Base-by-base conservation (phyloP, 1,140 invertebrate species). In the Atopsyche davidsoni region DNA sequence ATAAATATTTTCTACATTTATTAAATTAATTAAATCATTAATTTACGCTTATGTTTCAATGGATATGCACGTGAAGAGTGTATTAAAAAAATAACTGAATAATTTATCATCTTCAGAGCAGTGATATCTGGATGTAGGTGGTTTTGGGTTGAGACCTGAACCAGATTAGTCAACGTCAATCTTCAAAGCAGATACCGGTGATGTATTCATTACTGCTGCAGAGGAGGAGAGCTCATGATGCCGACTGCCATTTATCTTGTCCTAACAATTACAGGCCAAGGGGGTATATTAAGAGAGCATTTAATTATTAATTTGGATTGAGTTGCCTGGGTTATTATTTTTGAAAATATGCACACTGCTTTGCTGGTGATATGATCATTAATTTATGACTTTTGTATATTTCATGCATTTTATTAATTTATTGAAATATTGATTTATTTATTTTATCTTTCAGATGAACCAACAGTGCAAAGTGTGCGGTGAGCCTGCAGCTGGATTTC, bases 381-480 rank as follows among this genome's bases (percentile, higher is more conserved):
- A 28, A 7, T 28, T n/a, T n/a, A 28, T 28, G 6, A 28, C n/a
- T 28, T 16, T 11, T 11, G 3, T 34, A 34, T 34, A 16, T 34
- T 4, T n/a, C n/a, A 13, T n/a, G n/a, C 3, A 34, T 13, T 13
- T 34, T 34, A 34, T 13, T 13, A 34, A 4, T 34, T 34, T 13
- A 34, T 34, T 34, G 16, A 34, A 11, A 34, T 3, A 4, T 4
- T 4, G 11, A 34, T 34, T n/a, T n/a, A n/a, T 38, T 14, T n/a
- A 44, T 25, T 44, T 42, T 34, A 34, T 16, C n/a, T 86, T 86
- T 10, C 79, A 91, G 88, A 92, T 93, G 87, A 92, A 92, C 76
- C 89, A 92, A 77, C 81, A 87, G 73, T 92, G 90, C 73, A 89
- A 89, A 80, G 93, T 96, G 35, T 97, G 93, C 70, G 89, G 89